Conservation (phyloP, 2,113 vertebrate genomes). For the Merops nubicus region DNA sequence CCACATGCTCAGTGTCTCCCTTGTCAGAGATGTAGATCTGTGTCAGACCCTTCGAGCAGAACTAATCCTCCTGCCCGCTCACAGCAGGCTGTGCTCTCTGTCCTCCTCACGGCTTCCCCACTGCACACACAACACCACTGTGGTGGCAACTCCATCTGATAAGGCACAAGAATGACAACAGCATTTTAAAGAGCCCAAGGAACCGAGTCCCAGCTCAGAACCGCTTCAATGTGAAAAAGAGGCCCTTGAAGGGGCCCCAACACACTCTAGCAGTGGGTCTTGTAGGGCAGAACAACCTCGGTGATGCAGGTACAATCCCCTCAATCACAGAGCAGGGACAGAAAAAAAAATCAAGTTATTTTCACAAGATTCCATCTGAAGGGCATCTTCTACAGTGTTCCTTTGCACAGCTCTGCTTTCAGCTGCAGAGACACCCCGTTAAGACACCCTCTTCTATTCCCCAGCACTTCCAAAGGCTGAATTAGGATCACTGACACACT, state of each 20-base stretch:
- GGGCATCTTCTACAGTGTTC: background rate
- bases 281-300: background rate
- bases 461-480: background rate
- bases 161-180: background rate
- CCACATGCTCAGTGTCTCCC: background rate
- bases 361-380: background rate
- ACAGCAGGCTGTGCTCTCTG: background rate
- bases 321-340: background rate
- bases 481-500: background rate
- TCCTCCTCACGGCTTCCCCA: background rate
- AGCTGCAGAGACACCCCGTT: background rate
- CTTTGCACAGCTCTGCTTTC: background rate
- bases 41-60: conserved; percentile 7
- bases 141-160: background rate
- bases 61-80: background rate
- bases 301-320: background rate
- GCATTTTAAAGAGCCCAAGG: background rate
- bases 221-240: background rate
- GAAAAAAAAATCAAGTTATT: background rate
- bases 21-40: background rate
- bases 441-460: background rate
- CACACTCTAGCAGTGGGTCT: background rate
- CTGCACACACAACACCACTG: background rate
- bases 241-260: background rate
- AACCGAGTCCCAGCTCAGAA: background rate